These are phyloP conservation scores for Atta cephalotes DNA, from an alignment of 1,140 invertebrate species.

Conservation along the genomic window DNA sequence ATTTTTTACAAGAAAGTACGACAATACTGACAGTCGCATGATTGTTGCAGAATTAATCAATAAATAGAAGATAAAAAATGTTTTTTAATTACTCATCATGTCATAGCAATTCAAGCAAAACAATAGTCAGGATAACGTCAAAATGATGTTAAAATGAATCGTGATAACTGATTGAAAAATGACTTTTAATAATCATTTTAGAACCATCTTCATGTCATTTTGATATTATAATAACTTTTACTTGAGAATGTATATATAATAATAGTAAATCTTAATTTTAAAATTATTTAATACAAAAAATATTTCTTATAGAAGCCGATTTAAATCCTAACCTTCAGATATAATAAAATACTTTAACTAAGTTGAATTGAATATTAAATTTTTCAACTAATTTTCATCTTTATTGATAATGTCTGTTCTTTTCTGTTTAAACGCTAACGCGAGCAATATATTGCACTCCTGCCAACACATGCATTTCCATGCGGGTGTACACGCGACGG, in stretches of 20 bases:
- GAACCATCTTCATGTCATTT: too few species aligned
- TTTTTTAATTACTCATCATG: too few species aligned
- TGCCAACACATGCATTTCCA: neutral
- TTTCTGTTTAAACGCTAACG: neutral
- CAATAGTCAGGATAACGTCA: too few species aligned
- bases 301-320: neutral
- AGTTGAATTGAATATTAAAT: neutral
- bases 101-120: too few species aligned
- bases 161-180: too few species aligned
- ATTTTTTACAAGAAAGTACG: neutral
- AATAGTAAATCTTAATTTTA: neutral
- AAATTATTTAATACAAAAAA: slow-evolving; percentile 9
- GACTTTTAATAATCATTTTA: too few species aligned
- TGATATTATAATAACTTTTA: too few species aligned
- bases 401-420: neutral
- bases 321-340: neutral
- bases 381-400: neutral
- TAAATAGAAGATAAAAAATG: neutral
- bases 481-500: slow-evolving; percentile 36
- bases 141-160: too few species aligned
- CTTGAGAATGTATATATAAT: too few species aligned
- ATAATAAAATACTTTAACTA: neutral
- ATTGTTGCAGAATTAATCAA: neutral
- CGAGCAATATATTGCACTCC: neutral
- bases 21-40: neutral